phyloP scores from a whole-genome alignment of 2,888 invertebrate genomes.

The Dynastes hyllus region DNA sequence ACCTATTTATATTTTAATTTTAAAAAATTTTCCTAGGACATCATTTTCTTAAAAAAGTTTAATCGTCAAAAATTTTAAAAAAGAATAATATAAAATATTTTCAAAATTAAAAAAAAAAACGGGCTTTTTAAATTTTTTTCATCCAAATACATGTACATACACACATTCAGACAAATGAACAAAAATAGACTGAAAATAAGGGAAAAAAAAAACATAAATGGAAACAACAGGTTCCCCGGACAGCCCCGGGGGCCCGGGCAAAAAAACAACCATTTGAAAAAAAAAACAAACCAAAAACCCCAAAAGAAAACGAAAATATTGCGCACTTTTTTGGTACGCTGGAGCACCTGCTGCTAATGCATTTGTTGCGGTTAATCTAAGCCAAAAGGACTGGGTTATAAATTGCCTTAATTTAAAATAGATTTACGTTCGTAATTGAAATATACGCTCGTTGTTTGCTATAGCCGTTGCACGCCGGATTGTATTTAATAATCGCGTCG shows the following conservation, averaged over 20 bases:
- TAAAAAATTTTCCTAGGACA: too few species aligned
- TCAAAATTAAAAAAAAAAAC: too few species aligned
- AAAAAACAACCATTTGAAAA: slow-evolving; percentile 48
- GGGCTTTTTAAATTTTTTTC: too few species aligned
- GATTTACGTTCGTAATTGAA: slow-evolving; percentile 54
- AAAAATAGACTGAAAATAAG: background rate
- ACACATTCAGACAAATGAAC: too few species aligned
- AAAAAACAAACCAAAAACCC: slow-evolving; percentile 42
- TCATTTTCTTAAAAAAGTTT: too few species aligned
- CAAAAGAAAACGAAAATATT: slow-evolving; percentile 55
- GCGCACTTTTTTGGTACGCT: slow-evolving; percentile 54
- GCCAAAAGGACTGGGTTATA: slow-evolving; percentile 55
- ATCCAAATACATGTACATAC: too few species aligned
- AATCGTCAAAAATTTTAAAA: too few species aligned
- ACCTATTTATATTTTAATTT: too few species aligned
- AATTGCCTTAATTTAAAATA: slow-evolving; percentile 57
- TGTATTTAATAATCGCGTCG: slow-evolving; percentile 27
- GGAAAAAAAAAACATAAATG: too few species aligned
- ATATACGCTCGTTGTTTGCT: slow-evolving; percentile 6
- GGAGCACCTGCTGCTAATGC: slow-evolving; percentile 59
- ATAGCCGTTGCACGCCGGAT: background rate
- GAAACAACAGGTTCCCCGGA: background rate
- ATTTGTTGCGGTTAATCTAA: slow-evolving; percentile 57
- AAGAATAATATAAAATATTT: too few species aligned
- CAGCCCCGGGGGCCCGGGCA: too few species aligned